Conservation (phyloP, 2,888 invertebrate genomes). For the Crematogaster levior region DNA sequence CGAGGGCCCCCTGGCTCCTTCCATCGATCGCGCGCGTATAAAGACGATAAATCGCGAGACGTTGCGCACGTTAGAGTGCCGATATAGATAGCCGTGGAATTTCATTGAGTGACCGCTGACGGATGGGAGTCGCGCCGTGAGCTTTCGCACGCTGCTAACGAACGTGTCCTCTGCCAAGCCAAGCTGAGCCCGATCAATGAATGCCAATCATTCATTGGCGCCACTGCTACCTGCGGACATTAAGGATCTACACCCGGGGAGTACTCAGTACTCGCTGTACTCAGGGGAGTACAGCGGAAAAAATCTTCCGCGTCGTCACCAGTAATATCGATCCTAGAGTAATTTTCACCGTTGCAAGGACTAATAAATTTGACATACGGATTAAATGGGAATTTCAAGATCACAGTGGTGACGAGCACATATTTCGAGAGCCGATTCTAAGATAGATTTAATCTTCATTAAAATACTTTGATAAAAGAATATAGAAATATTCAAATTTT, state of each 20-base stretch:
- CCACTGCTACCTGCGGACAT: constrained; percentile 21
- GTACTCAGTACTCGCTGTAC: too few relatives aligned
- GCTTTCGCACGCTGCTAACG: constrained; percentile 46
- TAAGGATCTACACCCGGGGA: constrained; percentile 18
- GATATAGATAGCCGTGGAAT: constrained; percentile 56
- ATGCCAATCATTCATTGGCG: constrained; percentile 56
- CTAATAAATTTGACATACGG: not conserved
- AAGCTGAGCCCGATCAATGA: constrained; percentile 33
- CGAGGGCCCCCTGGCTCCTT: constrained; percentile 3
- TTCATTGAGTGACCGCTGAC: constrained; percentile 53
- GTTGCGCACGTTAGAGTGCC: constrained; percentile 38
- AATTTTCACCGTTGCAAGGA: not conserved
- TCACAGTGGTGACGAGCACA: not conserved
- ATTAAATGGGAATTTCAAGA: constrained; percentile 6
- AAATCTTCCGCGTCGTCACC: not conserved
- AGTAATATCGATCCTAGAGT: not conserved
- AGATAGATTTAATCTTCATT: not conserved
- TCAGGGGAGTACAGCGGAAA: not conserved
- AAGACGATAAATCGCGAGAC: constrained; percentile 47
- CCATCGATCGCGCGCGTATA: constrained; percentile 17
- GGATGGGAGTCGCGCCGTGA: not conserved
- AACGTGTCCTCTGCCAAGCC: constrained; percentile 36
- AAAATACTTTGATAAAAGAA: not conserved
- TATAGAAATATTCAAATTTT: not conserved
- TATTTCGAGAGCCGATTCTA: not conserved